Base-by-base conservation (phyloP, 2,888 invertebrate species). In the Helicoverpa assulta region DNA sequence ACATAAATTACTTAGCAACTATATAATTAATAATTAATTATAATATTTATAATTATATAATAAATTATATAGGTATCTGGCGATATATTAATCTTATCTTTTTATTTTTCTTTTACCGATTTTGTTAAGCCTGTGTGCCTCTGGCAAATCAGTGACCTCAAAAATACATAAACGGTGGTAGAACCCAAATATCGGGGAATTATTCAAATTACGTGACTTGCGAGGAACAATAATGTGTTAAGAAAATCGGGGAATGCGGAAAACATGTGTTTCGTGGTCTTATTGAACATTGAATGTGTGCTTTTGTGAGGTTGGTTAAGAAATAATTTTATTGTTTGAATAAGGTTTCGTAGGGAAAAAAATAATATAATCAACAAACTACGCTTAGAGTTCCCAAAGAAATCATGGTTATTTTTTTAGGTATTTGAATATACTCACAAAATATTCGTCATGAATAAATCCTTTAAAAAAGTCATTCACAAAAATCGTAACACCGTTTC, bases 391-490 rank as follows among this genome's bases (percentile, higher is more conserved):
- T 37, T 37, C 37, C 2, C 10, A 10, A 37, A 37, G 8, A 37
- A 10, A 6, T 1, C 10, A 10, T 8, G 4, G 43, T 43, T 40
- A 10, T 40, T 40, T 40, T 40, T 40, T 0, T 40, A 40, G 8
- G 10, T 12, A 16, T 43, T 43, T 43, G 57, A 50, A 1, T 26
- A 63, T 67, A 85, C 85, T 85, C 57, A 85, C 85, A 54, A 40
- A 71, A 70, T 61, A 66, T 71, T 65, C 85, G 60, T 83, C 85
- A 85, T 86, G 19, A 77, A 77, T 74, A 83, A 83, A 83, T 77
- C 76, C 76, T 78, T 80, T 66, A 53, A 40, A 76, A 66, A 67
- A 61, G 70, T 67, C 50, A 62, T 50, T 6, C 67, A 80, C 62
- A 60, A 68, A 40, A 70, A 57, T 37, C 18, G 7, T 29, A 73